Conservation (phyloP, 2,113 vertebrate species). For the Pelecanoides urinatrix region DNA sequence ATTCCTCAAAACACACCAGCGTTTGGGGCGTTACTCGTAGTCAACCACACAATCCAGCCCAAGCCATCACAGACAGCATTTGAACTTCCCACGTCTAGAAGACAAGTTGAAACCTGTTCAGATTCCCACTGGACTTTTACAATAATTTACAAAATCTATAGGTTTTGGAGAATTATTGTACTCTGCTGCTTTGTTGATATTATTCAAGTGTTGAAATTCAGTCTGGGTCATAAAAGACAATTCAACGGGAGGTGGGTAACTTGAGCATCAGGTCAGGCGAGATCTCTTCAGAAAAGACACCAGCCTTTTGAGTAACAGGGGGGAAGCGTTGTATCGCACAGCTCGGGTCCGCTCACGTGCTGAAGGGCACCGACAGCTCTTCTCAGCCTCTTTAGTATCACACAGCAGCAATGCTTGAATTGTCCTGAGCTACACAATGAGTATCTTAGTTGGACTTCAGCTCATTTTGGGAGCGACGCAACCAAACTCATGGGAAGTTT, state of each 20-base stretch:
- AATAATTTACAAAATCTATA: background rate
- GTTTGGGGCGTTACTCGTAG: background rate
- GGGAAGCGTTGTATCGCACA: background rate
- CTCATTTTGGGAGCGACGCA: too few relatives aligned
- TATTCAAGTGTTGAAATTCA: background rate
- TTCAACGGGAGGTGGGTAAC: background rate
- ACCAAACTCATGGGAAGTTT: background rate
- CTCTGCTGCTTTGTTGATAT: too few relatives aligned
- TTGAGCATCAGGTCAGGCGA: background rate
- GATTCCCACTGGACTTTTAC: background rate
- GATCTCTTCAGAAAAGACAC: background rate
- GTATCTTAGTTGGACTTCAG: too few relatives aligned
- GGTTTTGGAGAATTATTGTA: background rate
- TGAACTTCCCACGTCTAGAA: background rate
- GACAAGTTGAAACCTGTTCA: background rate
- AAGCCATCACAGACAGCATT: background rate
- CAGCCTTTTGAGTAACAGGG: background rate
- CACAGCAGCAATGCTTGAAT: fast-evolving
- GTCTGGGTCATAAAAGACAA: background rate
- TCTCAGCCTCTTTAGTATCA: background rate
- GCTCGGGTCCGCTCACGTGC: fast-evolving
- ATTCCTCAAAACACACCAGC: background rate
- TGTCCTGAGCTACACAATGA: background rate
- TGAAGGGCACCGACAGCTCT: background rate
- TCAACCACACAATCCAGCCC: background rate